Evolutionary conservation across 2,113 vertebrate genomes (phyloP), one percentile per base, ranked within the genome.

Genomic region (Eubucco bourcierii): DNA sequence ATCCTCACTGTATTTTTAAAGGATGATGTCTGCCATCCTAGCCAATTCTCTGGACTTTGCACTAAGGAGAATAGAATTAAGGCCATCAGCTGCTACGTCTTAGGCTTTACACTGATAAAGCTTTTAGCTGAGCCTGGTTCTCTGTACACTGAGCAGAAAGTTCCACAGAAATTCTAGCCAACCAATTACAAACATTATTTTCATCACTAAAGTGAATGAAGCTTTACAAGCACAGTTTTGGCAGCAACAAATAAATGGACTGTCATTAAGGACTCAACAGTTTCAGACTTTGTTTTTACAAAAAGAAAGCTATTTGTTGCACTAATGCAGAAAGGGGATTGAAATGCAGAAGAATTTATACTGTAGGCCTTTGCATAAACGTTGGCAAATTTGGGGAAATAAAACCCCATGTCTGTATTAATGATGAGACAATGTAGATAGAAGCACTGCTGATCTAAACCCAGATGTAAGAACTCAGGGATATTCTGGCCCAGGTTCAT

Each of bases 211-310:
- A 90, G 21, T 72, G 84, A 93, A 58, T 84, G 70, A 88, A 86
- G 80, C 73, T 86, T 88, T 93, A 68, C 70, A 93, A 88, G 61
- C 46, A 61, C 11, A 46, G 44, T 65, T 95, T 91, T 93, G 80
- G 83, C 80, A 94, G 86, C 58, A 86, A 34, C 17, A 95, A 91
- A 80, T 90, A 84, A 56, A 93, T 46, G 61, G 39, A 50, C 80
- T 88, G 55, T 86, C 61, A 84, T 86, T 80, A 94, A 90, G 53
- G 73, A 68, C 23, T 58, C 39, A 81, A 88, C 61, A 81, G 73
- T 94, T 66, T 41, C 83, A 86, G 73, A 91, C 58, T 83, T 94
- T 67, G 61, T 86, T 85, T 93, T 88, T 53, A 75, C 20, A 58
- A 78, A 91, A 80, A 2, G 0, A 3, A 90, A 81, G 58, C 47